phyloP scores from a whole-genome alignment of 1,140 invertebrate genomes.

The Leucophenga varia region DNA sequence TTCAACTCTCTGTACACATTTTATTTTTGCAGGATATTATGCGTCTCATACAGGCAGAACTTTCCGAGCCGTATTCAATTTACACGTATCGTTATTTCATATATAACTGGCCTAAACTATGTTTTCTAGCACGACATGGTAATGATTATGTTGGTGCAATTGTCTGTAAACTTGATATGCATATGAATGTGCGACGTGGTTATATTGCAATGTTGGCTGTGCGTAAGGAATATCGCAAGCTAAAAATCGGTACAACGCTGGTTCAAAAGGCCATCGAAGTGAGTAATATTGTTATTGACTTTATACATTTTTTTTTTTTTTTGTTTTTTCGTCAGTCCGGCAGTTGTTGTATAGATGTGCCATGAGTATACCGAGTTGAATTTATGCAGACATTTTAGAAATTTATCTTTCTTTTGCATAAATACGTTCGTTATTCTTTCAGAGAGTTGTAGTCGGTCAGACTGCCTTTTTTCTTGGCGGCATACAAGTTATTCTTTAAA shows the following conservation, averaged over 20 bases:
- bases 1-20: not conserved
- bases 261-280: constrained; percentile 78
- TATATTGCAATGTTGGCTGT: constrained; percentile 99
- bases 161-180: constrained; percentile 96
- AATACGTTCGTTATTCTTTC: no score
- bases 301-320: no score
- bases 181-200: constrained; percentile 83
- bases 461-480: no score
- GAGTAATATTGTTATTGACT: no score
- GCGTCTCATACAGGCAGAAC: constrained; percentile 97
- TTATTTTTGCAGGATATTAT: constrained; percentile 73
- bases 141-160: constrained; percentile 93
- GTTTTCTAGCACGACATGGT: constrained; percentile 89
- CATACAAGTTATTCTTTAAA: no score
- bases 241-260: constrained; percentile 81
- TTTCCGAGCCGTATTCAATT: constrained; percentile 99
- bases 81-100: constrained; percentile 99
- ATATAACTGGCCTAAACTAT: constrained; percentile 99
- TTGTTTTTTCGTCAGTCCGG: no score
- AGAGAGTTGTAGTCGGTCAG: no score
- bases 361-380: not conserved
- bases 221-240: constrained; percentile 92
- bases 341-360: no score
- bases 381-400: no score
- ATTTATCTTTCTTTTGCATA: no score